Evolutionary conservation across 1,140 invertebrate genomes (phyloP), one percentile per base, ranked within the genome.

Genomic region (Diachasmimorpha longicaudata): DNA sequence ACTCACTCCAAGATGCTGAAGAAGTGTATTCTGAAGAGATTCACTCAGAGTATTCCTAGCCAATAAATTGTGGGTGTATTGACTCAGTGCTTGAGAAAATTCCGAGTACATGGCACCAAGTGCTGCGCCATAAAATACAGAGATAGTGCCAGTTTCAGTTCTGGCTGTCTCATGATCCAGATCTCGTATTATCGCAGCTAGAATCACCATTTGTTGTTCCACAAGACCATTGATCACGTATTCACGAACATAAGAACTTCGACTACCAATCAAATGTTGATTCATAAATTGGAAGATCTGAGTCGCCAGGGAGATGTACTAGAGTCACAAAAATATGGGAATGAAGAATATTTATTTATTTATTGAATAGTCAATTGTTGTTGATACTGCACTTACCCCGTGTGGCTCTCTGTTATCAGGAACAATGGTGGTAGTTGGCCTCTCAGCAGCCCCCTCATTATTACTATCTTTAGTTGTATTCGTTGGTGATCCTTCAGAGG

Each of bases 361-460:
- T 6, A 31, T 31, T 31, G 6, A 31, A 31, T 31, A 6, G 2
- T 31, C 6, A 31, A 71, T 52, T 70, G 74, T 72, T 77, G 21
- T 31, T 21, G 88, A 77, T 72, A 78, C 74, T 31, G 31, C 67
- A 77, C 90, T 91, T 90, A 95, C 94, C 70, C 95, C 95, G 86
- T 97, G 95, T 9, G 96, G 96, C 85, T 98, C 96, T 74, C 95
- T 93, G 86, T 96, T 96, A 81, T 97, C 96, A 1, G 96, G 96
- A 72, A 98, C 94, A 55, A 97, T 91, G 42, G 91, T 90, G 4
- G 83, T 83, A 2, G 86, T 75, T 52, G 84, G 83, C 37, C 86
- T 81, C 81, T 88, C 83, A 1, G 90, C 88, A 55, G 88, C 90
- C 9, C 88, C 82, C 77, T 93, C 91, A 31, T 89, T 90, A 77